Base-by-base conservation (phyloP, 2,113 vertebrate species). In the Ptyas mucosa region DNA sequence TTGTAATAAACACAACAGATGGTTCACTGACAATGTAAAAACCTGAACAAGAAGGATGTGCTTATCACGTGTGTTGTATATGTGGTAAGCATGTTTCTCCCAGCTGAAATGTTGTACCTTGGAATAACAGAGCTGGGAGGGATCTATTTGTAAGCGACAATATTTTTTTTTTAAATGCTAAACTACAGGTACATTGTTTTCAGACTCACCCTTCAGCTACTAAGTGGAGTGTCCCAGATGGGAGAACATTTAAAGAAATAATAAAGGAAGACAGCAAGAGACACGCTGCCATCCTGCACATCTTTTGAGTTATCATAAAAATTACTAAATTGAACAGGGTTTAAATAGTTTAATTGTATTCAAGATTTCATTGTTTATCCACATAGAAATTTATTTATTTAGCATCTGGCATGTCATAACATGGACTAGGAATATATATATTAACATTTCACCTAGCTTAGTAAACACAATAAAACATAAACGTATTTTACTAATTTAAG, bases 341-440 rank as follows among this genome's bases (percentile, higher is more conserved):
- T 85, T 51, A 39, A 89, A 34, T 55, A 89, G 20, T 85, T 29
- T 61, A 93, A 58, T 8, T 46, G 85, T 90, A 55, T 86, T 75
- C 92, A 43, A 34, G 43, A 46, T 46, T 4, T 46, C 43, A 46
- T 46, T 81, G 12, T 90, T 97, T 97, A 96, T 97, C 95, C 87
- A 93, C 92, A 96, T 95, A 95, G 95, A 97, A 97, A 97, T 97
- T 29, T 64, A 64, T 64, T 64, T 64, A 29, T 64, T 29, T 3
- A 61, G 58, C 11, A 5, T 64, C 61, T 64, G 61, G 61, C 26
- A 64, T 64, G 29, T n/a, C 26, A 29, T 64, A 64, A 64, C 61
- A 64, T 64, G 26, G 61, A 64, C 61, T 64, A 64, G 61, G 26
- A 64, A 64, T 61, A 46, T 46, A 29, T 12, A 61, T 61, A 29